Evolutionary conservation across 2,888 invertebrate species (phyloP), one percentile per base, ranked within the genome.

Genomic region (Crossocerus cetratus): DNA sequence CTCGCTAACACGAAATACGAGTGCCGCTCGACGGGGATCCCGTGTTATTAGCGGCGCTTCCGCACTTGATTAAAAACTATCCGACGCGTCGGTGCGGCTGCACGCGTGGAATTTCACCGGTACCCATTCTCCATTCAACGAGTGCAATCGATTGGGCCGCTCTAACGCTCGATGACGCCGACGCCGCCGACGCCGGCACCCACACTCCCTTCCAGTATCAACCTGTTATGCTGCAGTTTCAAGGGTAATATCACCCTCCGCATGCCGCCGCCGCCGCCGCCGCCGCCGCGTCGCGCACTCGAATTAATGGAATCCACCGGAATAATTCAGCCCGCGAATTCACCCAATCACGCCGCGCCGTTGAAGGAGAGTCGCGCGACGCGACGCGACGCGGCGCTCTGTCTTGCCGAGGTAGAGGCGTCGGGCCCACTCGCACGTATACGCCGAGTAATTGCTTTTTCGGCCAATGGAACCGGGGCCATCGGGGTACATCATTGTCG

Each of bases 201-300:
- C 32, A 32, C 32, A 32, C 32, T 14, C 75, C 66, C 74, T 70
- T 72, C 65, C 75, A 79, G 75, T 80, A 84, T 82, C 82, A 84
- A 84, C 81, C 83, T 82, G 83, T 78, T 83, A 83, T 83, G 11
- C 32, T 32, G 32, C 32, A 84, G 82, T 84, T 84, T 84, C 84
- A 84, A 84, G 84, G 83, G 83, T 83, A 84, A 84, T 84, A 84
- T 84, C 81, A 83, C 83, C 83, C 83, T 76, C 74, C 66, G 70
- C 77, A 69, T 68, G 69, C 64, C 70, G 68, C n/a, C n/a, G n/a
- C n/a, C n/a, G n/a, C n/a, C n/a, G n/a, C n/a, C n/a, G n/a, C n/a
- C n/a, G n/a, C n/a, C n/a, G n/a, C n/a, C n/a, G 69, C 71, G 78
- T 70, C 72, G 74, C 71, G 69, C 75, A 72, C 76, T 77, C 75